Conservation (phyloP, 2,888 invertebrate genomes). For the Ochropleura leucogaster region DNA sequence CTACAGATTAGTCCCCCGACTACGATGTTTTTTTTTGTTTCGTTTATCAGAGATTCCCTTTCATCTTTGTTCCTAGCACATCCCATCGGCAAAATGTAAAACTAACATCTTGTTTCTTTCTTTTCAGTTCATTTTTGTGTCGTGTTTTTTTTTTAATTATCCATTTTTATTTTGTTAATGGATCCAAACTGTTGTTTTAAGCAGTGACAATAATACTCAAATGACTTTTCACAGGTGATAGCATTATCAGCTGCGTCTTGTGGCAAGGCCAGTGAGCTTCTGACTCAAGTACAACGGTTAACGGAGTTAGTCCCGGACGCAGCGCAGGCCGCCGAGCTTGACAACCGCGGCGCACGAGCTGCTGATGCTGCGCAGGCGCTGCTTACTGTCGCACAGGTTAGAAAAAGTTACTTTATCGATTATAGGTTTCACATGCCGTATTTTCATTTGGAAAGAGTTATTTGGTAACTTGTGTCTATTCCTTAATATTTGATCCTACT, state of each 20-base stretch:
- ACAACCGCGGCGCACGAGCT: conserved; percentile 60
- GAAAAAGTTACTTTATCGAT: neutral
- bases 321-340: conserved; percentile 62
- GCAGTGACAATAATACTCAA: neutral
- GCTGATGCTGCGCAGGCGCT: conserved; percentile 70
- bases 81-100: no score
- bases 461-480: neutral
- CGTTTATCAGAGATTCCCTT: no score
- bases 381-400: conserved; percentile 64
- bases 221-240: conserved; percentile 7
- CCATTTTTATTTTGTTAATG: neutral
- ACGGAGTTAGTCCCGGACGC: conserved; percentile 58
- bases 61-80: no score
- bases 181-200: neutral
- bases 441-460: neutral
- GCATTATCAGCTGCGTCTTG: conserved; percentile 68
- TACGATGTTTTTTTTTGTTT: no score
- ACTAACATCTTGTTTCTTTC: no score
- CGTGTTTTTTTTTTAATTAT: no score
- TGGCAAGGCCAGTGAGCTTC: conserved; percentile 68
- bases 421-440: neutral
- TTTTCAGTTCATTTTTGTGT: no score
- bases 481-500: neutral
- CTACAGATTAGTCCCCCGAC: no score
- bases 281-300: conserved; percentile 70